Conservation (phyloP, 2,113 vertebrate species). For the Verasper variegatus region DNA sequence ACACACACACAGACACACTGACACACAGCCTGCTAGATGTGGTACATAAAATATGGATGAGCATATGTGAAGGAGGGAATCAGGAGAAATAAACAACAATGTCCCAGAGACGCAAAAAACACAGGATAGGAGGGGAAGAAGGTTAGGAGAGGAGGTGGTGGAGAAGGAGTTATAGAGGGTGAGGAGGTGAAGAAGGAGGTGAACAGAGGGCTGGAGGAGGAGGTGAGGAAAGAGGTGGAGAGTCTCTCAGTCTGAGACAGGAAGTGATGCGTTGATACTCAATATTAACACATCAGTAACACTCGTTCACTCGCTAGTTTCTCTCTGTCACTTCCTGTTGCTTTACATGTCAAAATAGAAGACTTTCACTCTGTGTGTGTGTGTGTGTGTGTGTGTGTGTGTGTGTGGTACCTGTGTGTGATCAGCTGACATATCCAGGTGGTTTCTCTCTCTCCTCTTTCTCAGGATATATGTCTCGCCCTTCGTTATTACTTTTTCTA, state of each 20-base stretch:
- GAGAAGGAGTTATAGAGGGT: not conserved
- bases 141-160: not conserved
- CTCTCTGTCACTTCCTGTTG: slow-evolving; percentile 23
- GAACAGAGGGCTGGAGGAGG: not conserved
- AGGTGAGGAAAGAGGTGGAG: not conserved
- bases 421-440: slow-evolving; percentile 27
- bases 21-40: not conserved
- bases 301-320: slow-evolving; percentile 12
- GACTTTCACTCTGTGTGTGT: not conserved
- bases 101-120: not conserved
- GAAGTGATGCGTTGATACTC: slow-evolving; percentile 6
- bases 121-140: not conserved
- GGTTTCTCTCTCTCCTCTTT: slow-evolving; percentile 3
- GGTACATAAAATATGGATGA: slow-evolving; percentile 56
- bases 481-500: not conserved
- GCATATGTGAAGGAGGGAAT: slow-evolving; percentile 60
- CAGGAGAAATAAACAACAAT: slow-evolving; percentile 50
- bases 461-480: not conserved
- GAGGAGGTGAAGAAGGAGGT: not conserved
- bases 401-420: slow-evolving; percentile 23
- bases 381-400: not conserved
- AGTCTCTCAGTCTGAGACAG: not conserved
- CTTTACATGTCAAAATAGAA: slow-evolving; percentile 15
- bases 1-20: slow-evolving; percentile 1
- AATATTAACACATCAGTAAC: slow-evolving; percentile 36